Evolutionary conservation across 2,888 invertebrate species (phyloP).

Genomic region (Dicycla oo): DNA sequence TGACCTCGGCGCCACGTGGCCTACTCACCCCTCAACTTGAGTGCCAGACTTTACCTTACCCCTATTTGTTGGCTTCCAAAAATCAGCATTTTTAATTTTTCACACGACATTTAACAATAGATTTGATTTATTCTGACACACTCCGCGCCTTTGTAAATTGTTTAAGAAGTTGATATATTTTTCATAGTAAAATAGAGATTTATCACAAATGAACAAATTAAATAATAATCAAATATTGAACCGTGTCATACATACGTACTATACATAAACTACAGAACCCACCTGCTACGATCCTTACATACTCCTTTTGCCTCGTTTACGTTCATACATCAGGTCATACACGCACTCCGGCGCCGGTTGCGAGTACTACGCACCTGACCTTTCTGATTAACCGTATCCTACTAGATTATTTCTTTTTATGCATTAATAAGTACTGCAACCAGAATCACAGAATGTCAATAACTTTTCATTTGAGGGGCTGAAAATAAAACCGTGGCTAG

Average conservation of each 20-base stretch:
- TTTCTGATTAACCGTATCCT: too few species aligned
- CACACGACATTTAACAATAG: slow-evolving; percentile 68
- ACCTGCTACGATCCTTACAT: too few species aligned
- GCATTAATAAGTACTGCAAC: neutral
- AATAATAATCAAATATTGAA: slow-evolving; percentile 15
- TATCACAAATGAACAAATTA: neutral
- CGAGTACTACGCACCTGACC: too few species aligned
- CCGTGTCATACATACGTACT: too few species aligned
- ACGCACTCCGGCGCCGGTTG: too few species aligned
- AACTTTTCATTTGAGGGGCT: neutral
- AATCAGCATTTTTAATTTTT: slow-evolving; percentile 77
- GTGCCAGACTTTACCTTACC: slow-evolving; percentile 71
- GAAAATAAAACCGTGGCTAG: neutral
- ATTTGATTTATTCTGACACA: slow-evolving; percentile 66
- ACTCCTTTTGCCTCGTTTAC: too few species aligned
- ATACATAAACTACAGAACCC: too few species aligned
- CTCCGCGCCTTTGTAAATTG: slow-evolving; percentile 56
- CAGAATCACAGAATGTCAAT: neutral
- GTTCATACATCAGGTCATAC: too few species aligned
- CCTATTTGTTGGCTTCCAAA: slow-evolving; percentile 73
- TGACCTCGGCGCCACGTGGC: slow-evolving; percentile 86
- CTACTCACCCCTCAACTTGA: slow-evolving; percentile 65
- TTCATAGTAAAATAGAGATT: slow-evolving; percentile 10
- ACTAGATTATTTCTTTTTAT: neutral
- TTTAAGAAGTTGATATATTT: slow-evolving; percentile 37